phyloP scores from a whole-genome alignment of 2,113 vertebrate genomes.

The Neolamprologus kungweensis region DNA sequence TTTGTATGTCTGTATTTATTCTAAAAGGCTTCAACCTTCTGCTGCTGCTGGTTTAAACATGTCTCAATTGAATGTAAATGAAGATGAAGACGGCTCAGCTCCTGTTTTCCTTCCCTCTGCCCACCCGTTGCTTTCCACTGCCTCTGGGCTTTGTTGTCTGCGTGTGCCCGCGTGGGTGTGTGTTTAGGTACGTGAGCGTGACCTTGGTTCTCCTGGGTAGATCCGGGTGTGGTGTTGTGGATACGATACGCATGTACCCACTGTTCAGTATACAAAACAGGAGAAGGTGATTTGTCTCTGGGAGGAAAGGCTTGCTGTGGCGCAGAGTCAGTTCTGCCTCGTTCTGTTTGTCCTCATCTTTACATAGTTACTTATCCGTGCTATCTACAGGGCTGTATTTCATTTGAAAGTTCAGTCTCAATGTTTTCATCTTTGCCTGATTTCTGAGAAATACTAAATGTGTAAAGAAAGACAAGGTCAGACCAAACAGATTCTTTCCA shows the following conservation, averaged over 20 bases:
- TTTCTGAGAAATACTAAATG: not conserved
- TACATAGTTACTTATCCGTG: not conserved
- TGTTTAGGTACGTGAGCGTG: not conserved
- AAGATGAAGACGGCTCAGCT: not conserved
- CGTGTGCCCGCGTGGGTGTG: not conserved
- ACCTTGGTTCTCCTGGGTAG: conserved; percentile 5
- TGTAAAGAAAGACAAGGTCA: not conserved
- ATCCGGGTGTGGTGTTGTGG: not conserved
- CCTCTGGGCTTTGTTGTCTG: not conserved
- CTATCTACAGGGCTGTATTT: not conserved
- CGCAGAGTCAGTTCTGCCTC: not conserved
- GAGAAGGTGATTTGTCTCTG: not conserved
- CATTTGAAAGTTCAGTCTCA: not conserved
- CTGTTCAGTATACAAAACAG: not conserved
- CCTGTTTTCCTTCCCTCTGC: not conserved
- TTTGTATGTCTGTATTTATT: conserved; percentile 2
- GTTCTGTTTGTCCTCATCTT: not conserved
- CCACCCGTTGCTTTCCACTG: not conserved
- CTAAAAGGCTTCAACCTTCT: not conserved
- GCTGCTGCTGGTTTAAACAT: not conserved
- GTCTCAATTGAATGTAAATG: conserved; percentile 22
- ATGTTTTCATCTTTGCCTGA: not conserved
- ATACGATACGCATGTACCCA: not conserved
- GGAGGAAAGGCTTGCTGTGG: not conserved
- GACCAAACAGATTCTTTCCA: not conserved